phyloP scores from a whole-genome alignment of 92 coral and sea anemone species.

The Porites cylindrica region DNA sequence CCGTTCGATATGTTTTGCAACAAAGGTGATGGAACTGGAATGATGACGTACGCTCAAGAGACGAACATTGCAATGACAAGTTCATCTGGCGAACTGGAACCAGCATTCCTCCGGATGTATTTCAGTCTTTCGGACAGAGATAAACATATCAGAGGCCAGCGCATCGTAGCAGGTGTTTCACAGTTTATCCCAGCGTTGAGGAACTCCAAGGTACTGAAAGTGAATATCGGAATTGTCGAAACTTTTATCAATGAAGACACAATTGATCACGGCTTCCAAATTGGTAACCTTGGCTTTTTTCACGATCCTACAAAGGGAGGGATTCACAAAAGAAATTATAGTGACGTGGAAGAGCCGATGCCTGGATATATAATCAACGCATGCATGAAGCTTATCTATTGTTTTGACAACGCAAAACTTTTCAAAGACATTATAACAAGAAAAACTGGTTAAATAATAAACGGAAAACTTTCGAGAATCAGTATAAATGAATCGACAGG shows the following conservation, averaged over 20 bases:
- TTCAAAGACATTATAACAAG: conserved; percentile 15
- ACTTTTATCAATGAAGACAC: conserved; percentile 38
- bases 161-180: conserved; percentile 62
- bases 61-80: conserved; percentile 64
- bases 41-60: conserved; percentile 76
- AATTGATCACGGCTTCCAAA: conserved; percentile 18
- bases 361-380: conserved; percentile 76
- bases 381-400: conserved; percentile 75
- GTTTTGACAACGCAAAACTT: conserved; percentile 58
- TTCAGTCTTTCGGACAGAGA: conserved; percentile 34
- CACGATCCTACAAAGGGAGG: conserved; percentile 55
- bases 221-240: conserved; percentile 65
- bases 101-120: conserved; percentile 29
- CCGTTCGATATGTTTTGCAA: conserved; percentile 69
- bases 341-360: conserved; percentile 65
- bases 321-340: conserved; percentile 61
- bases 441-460: not conserved
- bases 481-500: no score
- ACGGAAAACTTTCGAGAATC: not conserved
- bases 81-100: conserved; percentile 44
- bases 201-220: conserved; percentile 58
- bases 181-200: conserved; percentile 67
- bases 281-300: conserved; percentile 51
- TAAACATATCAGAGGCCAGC: conserved; percentile 54
- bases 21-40: conserved; percentile 69